A percentile compares a stretch with the other conserved stretches of the same genome.
Evolutionary conservation across 1,140 invertebrate genomes (phyloP).

Genomic region (Metopolophium dirhodum): DNA sequence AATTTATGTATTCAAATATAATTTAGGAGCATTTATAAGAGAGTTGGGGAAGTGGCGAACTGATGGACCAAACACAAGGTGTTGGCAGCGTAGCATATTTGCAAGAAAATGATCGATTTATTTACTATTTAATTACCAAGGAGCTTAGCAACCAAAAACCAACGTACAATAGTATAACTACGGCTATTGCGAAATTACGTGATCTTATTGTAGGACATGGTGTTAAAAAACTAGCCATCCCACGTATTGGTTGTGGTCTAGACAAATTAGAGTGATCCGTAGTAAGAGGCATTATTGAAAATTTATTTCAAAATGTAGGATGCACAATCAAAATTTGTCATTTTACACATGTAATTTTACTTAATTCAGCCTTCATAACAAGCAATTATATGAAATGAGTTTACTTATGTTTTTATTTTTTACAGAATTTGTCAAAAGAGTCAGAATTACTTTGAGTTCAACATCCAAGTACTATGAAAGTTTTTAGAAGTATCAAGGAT

Average conservation of each 20-base stretch:
- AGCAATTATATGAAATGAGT: no score
- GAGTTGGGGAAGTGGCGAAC: slow-evolving; percentile 62
- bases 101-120: slow-evolving; percentile 64
- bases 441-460: no score
- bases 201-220: slow-evolving; percentile 62
- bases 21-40: slow-evolving; percentile 60
- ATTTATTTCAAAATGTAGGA: neutral
- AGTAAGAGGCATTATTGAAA: slow-evolving; percentile 62
- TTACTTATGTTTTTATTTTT: no score
- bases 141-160: slow-evolving; percentile 63
- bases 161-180: slow-evolving; percentile 61
- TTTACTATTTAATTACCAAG: slow-evolving; percentile 69
- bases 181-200: slow-evolving; percentile 62
- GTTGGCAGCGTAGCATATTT: slow-evolving; percentile 68
- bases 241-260: slow-evolving; percentile 71
- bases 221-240: slow-evolving; percentile 68
- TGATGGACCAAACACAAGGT: slow-evolving; percentile 63
- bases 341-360: neutral
- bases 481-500: no score
- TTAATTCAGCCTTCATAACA: no score
- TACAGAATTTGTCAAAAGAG: no score
- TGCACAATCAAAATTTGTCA: slow-evolving; percentile 31
- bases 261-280: slow-evolving; percentile 70
- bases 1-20: neutral
- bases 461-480: no score